phyloP scores from a whole-genome alignment of 2,888 invertebrate genomes.

The Polydesmus complanatus region DNA sequence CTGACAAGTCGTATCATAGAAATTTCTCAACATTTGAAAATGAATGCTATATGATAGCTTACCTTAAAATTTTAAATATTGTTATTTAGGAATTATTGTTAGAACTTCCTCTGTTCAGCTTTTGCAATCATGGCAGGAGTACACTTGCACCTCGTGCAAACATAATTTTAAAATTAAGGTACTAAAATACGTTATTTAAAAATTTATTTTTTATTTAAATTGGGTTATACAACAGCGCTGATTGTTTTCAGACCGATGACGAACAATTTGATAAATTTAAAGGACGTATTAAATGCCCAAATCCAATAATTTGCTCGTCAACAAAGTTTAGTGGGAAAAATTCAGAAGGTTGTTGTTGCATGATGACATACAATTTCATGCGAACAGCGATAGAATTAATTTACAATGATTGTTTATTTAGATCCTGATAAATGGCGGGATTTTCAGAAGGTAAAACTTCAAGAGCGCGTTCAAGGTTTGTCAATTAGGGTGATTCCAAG shows the following conservation, averaged over 20 bases:
- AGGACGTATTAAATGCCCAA: conserved; percentile 33
- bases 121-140: background rate
- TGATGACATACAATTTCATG: too few species aligned
- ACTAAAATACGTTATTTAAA: too few species aligned
- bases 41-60: too few species aligned
- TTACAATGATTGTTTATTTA: conserved; percentile 29
- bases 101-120: background rate
- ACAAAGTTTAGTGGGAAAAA: conserved; percentile 36
- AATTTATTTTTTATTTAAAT: too few species aligned
- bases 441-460: conserved; percentile 70
- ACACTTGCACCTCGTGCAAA: background rate
- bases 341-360: conserved; percentile 1
- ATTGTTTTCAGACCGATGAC: background rate
- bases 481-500: conserved; percentile 57
- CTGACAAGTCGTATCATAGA: too few species aligned
- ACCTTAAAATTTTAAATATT: too few species aligned
- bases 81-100: background rate
- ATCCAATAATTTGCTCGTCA: conserved; percentile 43
- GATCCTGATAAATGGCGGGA: conserved; percentile 55
- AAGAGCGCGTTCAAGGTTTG: conserved; percentile 58
- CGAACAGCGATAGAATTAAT: background rate
- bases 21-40: too few species aligned
- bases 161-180: background rate
- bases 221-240: too few species aligned
- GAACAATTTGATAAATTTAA: background rate